These are phyloP conservation scores for Metacarcinus magister DNA, from an alignment of 2,888 invertebrate species.

Conservation along the genomic window DNA sequence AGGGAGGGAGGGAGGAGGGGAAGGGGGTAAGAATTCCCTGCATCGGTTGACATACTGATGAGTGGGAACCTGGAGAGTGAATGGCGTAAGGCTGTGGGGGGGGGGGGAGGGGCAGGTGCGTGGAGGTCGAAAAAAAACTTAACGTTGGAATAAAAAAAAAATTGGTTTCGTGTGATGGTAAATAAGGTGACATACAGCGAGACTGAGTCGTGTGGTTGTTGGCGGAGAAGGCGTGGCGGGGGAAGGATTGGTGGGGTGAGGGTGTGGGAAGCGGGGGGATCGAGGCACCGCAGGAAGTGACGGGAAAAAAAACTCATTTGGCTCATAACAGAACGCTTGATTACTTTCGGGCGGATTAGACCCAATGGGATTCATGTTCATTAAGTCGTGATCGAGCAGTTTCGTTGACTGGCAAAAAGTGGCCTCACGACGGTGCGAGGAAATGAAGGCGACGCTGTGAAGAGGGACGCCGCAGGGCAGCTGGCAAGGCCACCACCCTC, in stretches of 20 bases:
- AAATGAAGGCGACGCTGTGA: conserved; percentile 37
- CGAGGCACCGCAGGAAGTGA: not conserved
- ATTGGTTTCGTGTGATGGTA: not conserved
- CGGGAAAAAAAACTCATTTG: conserved; percentile 35
- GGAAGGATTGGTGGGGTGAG: not conserved
- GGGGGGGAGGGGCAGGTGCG: not conserved
- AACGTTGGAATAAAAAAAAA: not conserved
- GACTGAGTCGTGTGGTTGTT: not conserved
- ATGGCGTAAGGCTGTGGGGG: not conserved
- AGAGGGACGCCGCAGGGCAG: conserved; percentile 19
- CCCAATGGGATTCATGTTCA: conserved; percentile 27
- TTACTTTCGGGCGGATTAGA: not conserved
- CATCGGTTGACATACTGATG: conserved; percentile 14
- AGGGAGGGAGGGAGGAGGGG: not conserved
- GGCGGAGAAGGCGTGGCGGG: not conserved
- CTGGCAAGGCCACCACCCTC: conserved; percentile 26
- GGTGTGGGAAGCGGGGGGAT: not conserved
- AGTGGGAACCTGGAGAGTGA: not conserved
- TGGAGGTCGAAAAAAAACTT: not conserved
- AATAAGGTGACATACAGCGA: not conserved
- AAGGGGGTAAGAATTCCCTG: not conserved
- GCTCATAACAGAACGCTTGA: conserved; percentile 41
- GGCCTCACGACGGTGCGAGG: conserved; percentile 32
- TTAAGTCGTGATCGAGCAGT: conserved; percentile 49
- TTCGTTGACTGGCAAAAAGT: not conserved